Evolutionary conservation across 2,113 vertebrate species (phyloP).

Genomic region (Vanacampus margaritifer): DNA sequence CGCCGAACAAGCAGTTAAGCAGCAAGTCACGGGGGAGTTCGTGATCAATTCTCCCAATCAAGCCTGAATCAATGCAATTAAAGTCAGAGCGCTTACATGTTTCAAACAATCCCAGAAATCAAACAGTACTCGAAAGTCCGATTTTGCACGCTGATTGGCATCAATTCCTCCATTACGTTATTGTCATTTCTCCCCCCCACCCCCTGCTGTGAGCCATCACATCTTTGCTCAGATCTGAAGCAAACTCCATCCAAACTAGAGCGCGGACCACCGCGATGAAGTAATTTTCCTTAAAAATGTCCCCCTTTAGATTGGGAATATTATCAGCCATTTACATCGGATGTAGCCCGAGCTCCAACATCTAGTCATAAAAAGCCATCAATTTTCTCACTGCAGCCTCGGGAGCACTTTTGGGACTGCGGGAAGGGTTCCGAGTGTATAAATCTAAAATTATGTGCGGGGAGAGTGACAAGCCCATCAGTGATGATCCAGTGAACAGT

Average conservation of each 20-base stretch:
- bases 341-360: conserved; percentile 57
- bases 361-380: conserved; percentile 63
- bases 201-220: conserved; percentile 40
- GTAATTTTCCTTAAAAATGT: conserved; percentile 65
- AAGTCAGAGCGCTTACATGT: conserved; percentile 54
- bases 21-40: conserved; percentile 41
- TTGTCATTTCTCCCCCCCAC: conserved; percentile 31
- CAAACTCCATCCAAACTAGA: conserved; percentile 39
- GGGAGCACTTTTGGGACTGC: conserved; percentile 43
- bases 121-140: conserved; percentile 43
- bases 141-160: conserved; percentile 46
- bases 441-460: conserved; percentile 63
- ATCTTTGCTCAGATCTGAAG: conserved; percentile 52
- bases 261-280: conserved; percentile 46
- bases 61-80: conserved; percentile 54
- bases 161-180: conserved; percentile 48
- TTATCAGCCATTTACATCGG: conserved; percentile 69
- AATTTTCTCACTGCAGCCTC: conserved; percentile 52
- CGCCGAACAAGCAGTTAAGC: conserved; percentile 23
- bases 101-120: conserved; percentile 55
- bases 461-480: conserved; percentile 62
- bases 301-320: conserved; percentile 65
- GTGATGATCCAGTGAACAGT: conserved; percentile 54
- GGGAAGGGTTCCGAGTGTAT: conserved; percentile 45
- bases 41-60: conserved; percentile 40